Percentiles rank a stretch among this genome's conserved stretches.
Conservation (phyloP, 30 jellyfish, hydroid and myxozoan species). For the Rhopilema esculentum region DNA sequence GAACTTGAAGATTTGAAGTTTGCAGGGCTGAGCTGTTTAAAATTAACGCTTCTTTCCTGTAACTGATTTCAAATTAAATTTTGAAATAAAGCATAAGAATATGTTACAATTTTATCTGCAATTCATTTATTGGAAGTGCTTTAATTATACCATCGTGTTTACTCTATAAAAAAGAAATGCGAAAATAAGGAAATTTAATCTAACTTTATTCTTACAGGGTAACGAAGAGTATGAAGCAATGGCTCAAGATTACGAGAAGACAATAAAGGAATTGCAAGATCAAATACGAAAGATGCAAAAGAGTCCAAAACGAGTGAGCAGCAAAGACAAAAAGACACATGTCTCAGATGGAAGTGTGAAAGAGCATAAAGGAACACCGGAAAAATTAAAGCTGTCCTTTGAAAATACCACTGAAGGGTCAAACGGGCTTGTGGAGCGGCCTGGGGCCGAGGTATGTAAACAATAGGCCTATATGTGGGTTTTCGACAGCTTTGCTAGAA, state of each 20-base stretch:
- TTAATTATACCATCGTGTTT: no score
- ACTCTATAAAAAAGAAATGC: no score
- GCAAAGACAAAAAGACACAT: constrained; percentile 22
- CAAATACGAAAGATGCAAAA: constrained; percentile 10
- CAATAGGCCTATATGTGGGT: background rate
- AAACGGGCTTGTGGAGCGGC: constrained; percentile 58
- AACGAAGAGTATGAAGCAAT: constrained; percentile 43
- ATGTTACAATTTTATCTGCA: background rate
- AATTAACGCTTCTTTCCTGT: no score
- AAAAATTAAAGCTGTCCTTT: constrained; percentile 13
- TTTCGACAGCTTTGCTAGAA: background rate
- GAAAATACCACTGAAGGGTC: constrained; percentile 5
- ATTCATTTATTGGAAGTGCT: background rate
- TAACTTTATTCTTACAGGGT: constrained; percentile 38
- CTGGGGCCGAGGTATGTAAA: constrained; percentile 64
- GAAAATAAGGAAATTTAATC: no score
- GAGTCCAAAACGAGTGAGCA: constrained; percentile 39
- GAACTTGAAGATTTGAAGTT: no score
- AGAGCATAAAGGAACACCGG: constrained; percentile 54
- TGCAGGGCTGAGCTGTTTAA: no score
- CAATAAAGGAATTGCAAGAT: constrained; percentile 47
- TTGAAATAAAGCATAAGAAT: no score
- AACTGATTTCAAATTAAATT: no score
- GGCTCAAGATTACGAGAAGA: constrained; percentile 59
- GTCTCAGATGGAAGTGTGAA: constrained; percentile 38